A percentile compares a stretch with the other conserved stretches of the same genome.
phyloP scores from a whole-genome alignment of 2,888 invertebrate genomes.

The Schizaphis graminum region DNA sequence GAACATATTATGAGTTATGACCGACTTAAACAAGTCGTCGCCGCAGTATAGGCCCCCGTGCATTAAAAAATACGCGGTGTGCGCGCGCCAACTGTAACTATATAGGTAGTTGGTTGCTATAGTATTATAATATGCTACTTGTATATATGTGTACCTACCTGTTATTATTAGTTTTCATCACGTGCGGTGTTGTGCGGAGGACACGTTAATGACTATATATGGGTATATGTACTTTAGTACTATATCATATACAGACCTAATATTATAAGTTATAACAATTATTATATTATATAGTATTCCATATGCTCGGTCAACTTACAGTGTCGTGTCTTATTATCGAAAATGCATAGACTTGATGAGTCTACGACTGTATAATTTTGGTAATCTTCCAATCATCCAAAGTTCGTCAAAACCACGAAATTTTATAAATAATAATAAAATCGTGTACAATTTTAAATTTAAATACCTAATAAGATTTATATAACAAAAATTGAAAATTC shows the following conservation, averaged over 20 bases:
- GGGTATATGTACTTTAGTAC: background rate
- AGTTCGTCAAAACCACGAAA: background rate
- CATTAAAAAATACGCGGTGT: background rate
- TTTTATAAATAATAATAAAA: background rate
- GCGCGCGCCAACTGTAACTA: background rate
- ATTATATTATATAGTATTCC: background rate
- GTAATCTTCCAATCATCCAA: background rate
- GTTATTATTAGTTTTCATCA: background rate
- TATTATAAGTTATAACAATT: background rate
- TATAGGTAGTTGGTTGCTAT: background rate
- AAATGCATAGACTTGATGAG: background rate
- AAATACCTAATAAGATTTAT: background rate
- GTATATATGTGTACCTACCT: background rate
- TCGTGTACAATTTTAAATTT: background rate
- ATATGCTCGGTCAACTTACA: background rate
- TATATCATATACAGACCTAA: background rate
- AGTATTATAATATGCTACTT: background rate
- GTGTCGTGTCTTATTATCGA: background rate
- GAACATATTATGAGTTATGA: background rate
- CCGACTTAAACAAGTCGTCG: background rate
- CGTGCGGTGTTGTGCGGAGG: background rate
- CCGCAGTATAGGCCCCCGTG: background rate
- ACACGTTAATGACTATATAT: background rate
- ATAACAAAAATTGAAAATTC: background rate
- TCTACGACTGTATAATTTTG: background rate